Evolutionary conservation across 2,888 invertebrate species (phyloP), one percentile per base, ranked within the genome.

Genomic region (Glaucopsyche alexis): DNA sequence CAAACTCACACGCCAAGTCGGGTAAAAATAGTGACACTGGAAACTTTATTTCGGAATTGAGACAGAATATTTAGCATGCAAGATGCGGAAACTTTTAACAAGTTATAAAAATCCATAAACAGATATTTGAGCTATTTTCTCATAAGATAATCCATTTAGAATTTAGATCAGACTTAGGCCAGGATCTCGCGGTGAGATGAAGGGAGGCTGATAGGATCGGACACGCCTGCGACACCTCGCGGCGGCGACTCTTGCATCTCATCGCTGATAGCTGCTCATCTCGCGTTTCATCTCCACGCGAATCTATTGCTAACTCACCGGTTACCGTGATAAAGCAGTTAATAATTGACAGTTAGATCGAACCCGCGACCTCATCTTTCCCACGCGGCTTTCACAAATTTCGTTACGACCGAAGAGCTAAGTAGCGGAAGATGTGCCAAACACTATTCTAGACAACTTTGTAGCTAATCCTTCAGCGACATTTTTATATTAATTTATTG

Each of bases 231-330:
- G 78, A 86, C 86, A 84, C 83, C 82, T 86, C 84, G 83, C 85
- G 85, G 85, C 83, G 79, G 83, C 79, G 77, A 85, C 85, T 85
- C 87, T 85, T 83, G 78, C 87, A 87, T 91, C 89, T 87, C 84
- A 87, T 83, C 81, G 80, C 82, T 84, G 91, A 92, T 91, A 90
- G 77, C 80, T 74, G 79, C 79, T 81, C 87, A 87, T 89, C 88
- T 90, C 82, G 83, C 81, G 86, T 88, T 88, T 86, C 88, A 89
- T 87, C 87, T 85, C 81, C 75, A 76, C 77, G 79, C 79, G 77
- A 80, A 80, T 78, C 80, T 83, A 82, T 81, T 80, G 79, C 80
- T 79, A 80, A 81, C 79, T 80, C 77, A 75, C 78, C 78, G 42
- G 67, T 76, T 79, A 76, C 77, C 78, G 77, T 76, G 74, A 69